phyloP scores from a whole-genome alignment of 2,888 invertebrate genomes.

The Melieria picta region DNA sequence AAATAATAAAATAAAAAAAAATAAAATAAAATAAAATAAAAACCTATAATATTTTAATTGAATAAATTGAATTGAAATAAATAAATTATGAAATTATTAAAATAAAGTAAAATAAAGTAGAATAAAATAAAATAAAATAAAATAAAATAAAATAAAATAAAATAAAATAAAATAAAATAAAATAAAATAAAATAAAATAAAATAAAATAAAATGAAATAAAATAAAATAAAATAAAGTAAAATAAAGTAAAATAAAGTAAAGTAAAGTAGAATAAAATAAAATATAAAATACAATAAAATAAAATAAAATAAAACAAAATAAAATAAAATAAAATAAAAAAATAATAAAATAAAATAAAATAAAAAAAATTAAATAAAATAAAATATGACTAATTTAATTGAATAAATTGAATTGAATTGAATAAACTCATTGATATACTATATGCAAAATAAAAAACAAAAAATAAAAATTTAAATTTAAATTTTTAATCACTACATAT shows the following conservation, averaged over 20 bases:
- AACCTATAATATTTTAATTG: neutral
- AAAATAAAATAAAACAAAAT: neutral
- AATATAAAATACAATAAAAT: too few relatives aligned
- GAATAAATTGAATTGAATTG: neutral
- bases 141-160: slow-evolving; percentile 7
- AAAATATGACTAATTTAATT: neutral
- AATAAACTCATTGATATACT: too few relatives aligned
- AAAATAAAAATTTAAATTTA: neutral
- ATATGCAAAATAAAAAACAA: neutral
- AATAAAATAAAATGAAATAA: too few relatives aligned
- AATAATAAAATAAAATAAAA: neutral
- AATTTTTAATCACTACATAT: too few relatives aligned
- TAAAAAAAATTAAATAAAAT: neutral
- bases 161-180: neutral
- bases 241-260: too few relatives aligned
- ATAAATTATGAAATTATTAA: too few relatives aligned
- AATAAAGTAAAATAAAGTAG: neutral
- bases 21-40: neutral
- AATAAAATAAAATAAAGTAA: too few relatives aligned
- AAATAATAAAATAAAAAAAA: slow-evolving; percentile 9
- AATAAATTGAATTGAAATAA: neutral
- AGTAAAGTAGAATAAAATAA: too few relatives aligned
- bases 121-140: slow-evolving; percentile 3
- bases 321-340: slow-evolving; percentile 17
- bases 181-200: too few relatives aligned